These are phyloP conservation scores for Pherbina coryleti DNA, from an alignment of 2,888 invertebrate species.

Conservation along the genomic window DNA sequence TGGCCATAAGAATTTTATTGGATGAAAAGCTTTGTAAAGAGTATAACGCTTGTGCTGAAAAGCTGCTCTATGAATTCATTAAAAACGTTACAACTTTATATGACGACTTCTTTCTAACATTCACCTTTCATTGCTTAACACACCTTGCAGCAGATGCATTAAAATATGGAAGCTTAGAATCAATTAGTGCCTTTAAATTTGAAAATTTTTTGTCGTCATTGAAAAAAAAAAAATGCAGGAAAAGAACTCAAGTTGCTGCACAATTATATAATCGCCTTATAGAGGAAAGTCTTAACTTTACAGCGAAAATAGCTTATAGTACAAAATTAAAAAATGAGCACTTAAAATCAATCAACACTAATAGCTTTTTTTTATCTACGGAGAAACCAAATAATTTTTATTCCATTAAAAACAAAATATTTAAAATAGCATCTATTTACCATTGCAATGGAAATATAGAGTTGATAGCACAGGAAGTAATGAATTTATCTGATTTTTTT, in stretches of 20 bases:
- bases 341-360: neutral
- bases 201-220: neutral
- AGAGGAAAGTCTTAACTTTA: conserved; percentile 1
- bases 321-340: neutral
- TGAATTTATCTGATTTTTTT: conserved; percentile 9
- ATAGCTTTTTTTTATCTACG: neutral
- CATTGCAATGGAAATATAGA: neutral
- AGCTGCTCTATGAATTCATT: neutral
- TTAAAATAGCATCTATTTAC: neutral
- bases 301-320: neutral
- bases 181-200: conserved; percentile 12
- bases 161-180: neutral
- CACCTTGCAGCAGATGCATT: neutral
- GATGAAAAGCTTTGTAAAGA: neutral
- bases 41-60: neutral
- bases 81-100: neutral
- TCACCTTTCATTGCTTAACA: neutral
- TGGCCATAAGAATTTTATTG: conserved; percentile 6
- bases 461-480: neutral
- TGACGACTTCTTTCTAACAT: neutral
- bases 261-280: conserved; percentile 1
- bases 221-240: neutral
- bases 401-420: neutral
- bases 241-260: neutral
- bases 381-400: neutral